A percentile compares a stretch with the other conserved stretches of the same genome.
phyloP scores from a whole-genome alignment of 1,140 invertebrate genomes.

The Acromyrmex heyeri region DNA sequence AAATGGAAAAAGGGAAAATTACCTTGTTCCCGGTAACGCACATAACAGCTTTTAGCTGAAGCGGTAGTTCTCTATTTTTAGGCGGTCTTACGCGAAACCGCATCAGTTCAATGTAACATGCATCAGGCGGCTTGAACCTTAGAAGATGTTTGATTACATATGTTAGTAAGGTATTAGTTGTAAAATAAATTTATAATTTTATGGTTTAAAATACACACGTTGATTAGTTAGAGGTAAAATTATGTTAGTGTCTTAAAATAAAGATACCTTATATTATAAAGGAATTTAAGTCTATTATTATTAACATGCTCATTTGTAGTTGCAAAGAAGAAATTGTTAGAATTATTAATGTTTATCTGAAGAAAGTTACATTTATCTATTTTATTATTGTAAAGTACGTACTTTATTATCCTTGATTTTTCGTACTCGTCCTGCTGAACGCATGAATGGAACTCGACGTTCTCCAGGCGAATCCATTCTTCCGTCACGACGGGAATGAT shows the following conservation, averaged over 20 bases:
- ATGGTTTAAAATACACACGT: background rate
- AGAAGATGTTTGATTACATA: conserved; percentile 56
- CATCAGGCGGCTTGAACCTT: conserved; percentile 99
- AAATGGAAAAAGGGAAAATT: conserved; percentile 49
- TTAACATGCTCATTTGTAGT: background rate
- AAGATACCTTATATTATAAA: background rate
- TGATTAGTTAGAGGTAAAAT: background rate
- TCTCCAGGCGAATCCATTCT: conserved; percentile 99
- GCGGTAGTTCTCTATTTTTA: conserved; percentile 98
- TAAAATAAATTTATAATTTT: background rate
- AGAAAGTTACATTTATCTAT: background rate
- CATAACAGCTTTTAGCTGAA: conserved; percentile 96
- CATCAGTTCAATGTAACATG: conserved; percentile 98
- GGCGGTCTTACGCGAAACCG: conserved; percentile 98
- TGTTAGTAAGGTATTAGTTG: conserved; percentile 64
- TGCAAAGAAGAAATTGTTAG: background rate
- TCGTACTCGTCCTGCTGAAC: conserved; percentile 97
- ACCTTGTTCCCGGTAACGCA: conserved; percentile 95
- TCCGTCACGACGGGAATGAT: conserved; percentile 99
- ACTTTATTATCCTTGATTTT: conserved; percentile 96
- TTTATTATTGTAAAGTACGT: conserved; percentile 73
- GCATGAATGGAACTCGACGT: conserved; percentile 97
- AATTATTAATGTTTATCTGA: background rate
- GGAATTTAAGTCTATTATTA: background rate
- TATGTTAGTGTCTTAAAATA: background rate